Evolutionary conservation across 2,113 vertebrate genomes (phyloP).

Genomic region (Clinocottus analis): DNA sequence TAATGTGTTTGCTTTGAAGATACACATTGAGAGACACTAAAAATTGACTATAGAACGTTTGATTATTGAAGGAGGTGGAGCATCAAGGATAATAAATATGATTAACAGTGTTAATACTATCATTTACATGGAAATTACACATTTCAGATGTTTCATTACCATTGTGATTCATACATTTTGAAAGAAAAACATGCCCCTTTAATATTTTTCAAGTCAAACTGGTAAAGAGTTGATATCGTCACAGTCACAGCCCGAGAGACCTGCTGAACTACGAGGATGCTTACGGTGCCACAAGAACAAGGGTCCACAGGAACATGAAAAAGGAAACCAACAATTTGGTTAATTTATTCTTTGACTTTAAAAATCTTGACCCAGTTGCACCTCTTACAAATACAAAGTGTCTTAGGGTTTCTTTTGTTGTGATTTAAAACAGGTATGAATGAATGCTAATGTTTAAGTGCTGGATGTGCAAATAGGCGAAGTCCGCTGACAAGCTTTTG

Average conservation of each 20-base stretch:
- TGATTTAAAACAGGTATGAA: neutral
- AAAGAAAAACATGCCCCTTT: conserved; percentile 18
- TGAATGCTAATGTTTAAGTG: neutral
- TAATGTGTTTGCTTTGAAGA: conserved; percentile 35
- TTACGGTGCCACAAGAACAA: conserved; percentile 15
- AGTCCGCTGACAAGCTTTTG: neutral
- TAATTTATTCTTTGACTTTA: conserved; percentile 9
- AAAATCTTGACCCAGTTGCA: conserved; percentile 2
- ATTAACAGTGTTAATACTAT: conserved; percentile 26
- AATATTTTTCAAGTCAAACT: conserved; percentile 28
- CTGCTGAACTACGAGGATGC: neutral
- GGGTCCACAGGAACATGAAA: neutral
- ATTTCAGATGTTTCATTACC: neutral
- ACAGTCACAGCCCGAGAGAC: conserved; percentile 13
- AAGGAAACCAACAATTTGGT: neutral
- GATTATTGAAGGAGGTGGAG: conserved; percentile 16
- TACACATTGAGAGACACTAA: conserved; percentile 27
- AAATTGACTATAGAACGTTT: conserved; percentile 16
- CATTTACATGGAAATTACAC: conserved; percentile 15
- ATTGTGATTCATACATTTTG: conserved; percentile 7
- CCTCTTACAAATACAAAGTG: neutral
- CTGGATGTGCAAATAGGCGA: neutral
- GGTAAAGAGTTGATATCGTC: conserved; percentile 37
- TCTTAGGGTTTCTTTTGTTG: neutral
- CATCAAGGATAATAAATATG: no score